Percentiles rank a stretch among this genome's conserved stretches.
phyloP scores from a whole-genome alignment of 1,140 invertebrate species.

The Drosophila tani region DNA sequence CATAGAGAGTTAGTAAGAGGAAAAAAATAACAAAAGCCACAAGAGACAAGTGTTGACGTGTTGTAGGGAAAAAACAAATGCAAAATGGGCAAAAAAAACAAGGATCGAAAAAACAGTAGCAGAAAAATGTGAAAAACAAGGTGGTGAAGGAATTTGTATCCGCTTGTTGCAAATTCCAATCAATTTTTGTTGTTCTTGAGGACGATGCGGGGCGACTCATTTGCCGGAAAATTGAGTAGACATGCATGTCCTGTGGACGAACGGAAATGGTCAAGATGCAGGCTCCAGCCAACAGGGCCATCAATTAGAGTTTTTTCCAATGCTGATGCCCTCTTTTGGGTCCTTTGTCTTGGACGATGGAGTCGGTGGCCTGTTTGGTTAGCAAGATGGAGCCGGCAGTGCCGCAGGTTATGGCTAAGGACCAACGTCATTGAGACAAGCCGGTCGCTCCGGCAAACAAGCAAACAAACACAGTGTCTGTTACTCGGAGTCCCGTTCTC shows the following conservation, averaged over 20 bases:
- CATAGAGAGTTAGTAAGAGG: conserved; percentile 13
- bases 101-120: conserved; percentile 14
- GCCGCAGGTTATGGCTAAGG: conserved; percentile 72
- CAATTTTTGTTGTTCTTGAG: conserved; percentile 67
- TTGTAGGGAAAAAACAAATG: conserved; percentile 19
- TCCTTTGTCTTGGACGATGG: conserved; percentile 69
- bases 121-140: conserved; percentile 24
- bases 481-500: conserved; percentile 26
- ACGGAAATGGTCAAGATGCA: conserved; percentile 81
- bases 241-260: conserved; percentile 67
- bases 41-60: conserved; percentile 70
- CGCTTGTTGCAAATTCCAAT: conserved; percentile 79
- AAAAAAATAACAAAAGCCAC: conserved; percentile 57
- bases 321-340: conserved; percentile 30
- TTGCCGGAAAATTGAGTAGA: conserved; percentile 83
- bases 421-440: conserved; percentile 80
- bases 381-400: conserved; percentile 73
- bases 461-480: conserved; percentile 59
- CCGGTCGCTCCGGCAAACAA: conserved; percentile 47
- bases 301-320: conserved; percentile 64
- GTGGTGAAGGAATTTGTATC: conserved; percentile 51
- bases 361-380: conserved; percentile 73
- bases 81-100: conserved; percentile 10
- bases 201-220: conserved; percentile 60
- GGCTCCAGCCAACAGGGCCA: conserved; percentile 38